A percentile compares a stretch with the other conserved stretches of the same genome.
These are phyloP conservation scores for Agapostemon virescens DNA, from an alignment of 2,888 invertebrate genomes.

Conservation along the genomic window DNA sequence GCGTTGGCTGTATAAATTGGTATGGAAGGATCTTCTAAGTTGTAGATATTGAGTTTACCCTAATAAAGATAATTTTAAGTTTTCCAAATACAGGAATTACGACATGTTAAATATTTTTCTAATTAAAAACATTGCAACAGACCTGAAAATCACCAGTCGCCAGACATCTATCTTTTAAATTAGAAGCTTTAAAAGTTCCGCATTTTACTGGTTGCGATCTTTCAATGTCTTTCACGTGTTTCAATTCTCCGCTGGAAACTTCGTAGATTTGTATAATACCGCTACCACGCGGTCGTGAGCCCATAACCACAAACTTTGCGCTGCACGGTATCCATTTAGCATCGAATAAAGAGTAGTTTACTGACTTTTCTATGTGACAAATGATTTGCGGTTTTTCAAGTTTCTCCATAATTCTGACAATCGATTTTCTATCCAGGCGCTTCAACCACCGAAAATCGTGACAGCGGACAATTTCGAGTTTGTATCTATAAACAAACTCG, in stretches of 20 bases:
- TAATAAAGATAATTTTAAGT: conserved; percentile 75
- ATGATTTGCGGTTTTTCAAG: conserved; percentile 95
- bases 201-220: conserved; percentile 94
- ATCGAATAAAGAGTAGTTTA: conserved; percentile 94
- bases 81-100: conserved; percentile 23
- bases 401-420: conserved; percentile 77
- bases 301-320: conserved; percentile 94
- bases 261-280: conserved; percentile 93
- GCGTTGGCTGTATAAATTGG: conserved; percentile 90
- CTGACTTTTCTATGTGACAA: conserved; percentile 89
- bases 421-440: neutral
- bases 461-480: conserved; percentile 19
- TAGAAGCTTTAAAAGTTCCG: conserved; percentile 95
- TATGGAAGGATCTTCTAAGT: conserved; percentile 87
- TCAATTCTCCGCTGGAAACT: conserved; percentile 87
- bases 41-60: conserved; percentile 82
- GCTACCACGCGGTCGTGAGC: conserved; percentile 91
- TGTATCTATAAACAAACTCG: conserved; percentile 64
- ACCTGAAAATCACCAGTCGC: conserved; percentile 93
- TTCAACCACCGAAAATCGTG: neutral
- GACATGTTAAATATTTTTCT: conserved; percentile 14
- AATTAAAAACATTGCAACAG: neutral
- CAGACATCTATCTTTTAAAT: conserved; percentile 88
- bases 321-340: conserved; percentile 98
- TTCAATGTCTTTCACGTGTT: conserved; percentile 87